Conservation (phyloP, 2,113 vertebrate genomes). For the Ifrita kowaldi region DNA sequence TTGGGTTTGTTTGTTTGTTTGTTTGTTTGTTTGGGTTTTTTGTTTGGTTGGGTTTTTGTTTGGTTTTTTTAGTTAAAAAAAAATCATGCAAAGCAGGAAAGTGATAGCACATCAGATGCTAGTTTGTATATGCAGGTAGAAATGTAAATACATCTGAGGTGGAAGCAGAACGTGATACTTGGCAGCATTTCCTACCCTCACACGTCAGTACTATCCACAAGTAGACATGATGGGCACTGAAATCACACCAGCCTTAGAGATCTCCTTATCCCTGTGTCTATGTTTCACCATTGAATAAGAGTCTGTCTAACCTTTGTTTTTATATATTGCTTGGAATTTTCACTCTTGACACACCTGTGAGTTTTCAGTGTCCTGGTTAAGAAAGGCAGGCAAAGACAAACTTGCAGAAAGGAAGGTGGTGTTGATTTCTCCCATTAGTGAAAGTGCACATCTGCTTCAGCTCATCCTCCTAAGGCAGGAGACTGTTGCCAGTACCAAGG, state of each 20-base stretch:
- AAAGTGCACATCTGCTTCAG: background rate
- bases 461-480: background rate
- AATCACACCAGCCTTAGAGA: background rate
- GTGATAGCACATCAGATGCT: background rate
- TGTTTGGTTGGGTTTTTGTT: background rate
- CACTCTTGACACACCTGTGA: background rate
- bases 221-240: background rate
- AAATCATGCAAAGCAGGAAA: background rate
- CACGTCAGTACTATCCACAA: background rate
- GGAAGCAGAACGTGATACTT: background rate
- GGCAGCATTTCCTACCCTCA: background rate
- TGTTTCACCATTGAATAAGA: background rate
- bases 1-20: no score
- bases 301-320: background rate
- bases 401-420: background rate
- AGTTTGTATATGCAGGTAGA: background rate
- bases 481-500: background rate
- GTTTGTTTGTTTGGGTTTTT: no score
- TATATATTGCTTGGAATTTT: background rate
- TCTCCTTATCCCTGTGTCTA: accelerated
- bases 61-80: background rate
- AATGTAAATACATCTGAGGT: background rate
- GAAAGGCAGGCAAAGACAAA: background rate
- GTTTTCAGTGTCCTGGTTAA: background rate
- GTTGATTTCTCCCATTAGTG: background rate